These are phyloP conservation scores for Cheilosia vulpina DNA, from an alignment of 2,888 invertebrate genomes.

Conservation along the genomic window DNA sequence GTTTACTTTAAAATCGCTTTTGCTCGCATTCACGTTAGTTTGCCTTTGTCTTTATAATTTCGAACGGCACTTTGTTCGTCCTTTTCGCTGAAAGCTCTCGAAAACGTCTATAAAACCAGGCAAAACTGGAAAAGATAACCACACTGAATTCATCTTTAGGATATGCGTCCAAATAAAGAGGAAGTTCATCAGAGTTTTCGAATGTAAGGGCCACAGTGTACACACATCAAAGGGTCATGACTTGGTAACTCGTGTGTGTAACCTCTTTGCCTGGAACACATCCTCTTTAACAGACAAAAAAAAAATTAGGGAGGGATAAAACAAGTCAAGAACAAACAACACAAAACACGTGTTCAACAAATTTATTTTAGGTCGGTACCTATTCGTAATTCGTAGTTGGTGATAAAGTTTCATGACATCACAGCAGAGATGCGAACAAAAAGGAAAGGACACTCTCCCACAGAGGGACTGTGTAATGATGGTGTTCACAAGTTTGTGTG, in stretches of 20 bases:
- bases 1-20: conserved; percentile 11
- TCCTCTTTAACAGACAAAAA: not conserved
- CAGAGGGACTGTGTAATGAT: conserved; percentile 20
- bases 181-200: conserved; percentile 22
- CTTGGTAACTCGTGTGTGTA: conserved; percentile 31
- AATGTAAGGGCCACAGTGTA: conserved; percentile 3
- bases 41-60: not conserved
- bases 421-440: conserved; percentile 8
- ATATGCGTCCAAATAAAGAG: conserved; percentile 12
- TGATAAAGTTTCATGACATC: not conserved
- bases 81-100: not conserved
- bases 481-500: conserved; percentile 20
- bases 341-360: conserved; percentile 27
- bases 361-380: not conserved
- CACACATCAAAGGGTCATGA: conserved; percentile 39
- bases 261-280: conserved; percentile 15
- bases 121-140: conserved; percentile 35
- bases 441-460: conserved; percentile 13
- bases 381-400: not conserved
- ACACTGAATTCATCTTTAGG: not conserved
- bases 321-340: conserved; percentile 10
- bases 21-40: not conserved
- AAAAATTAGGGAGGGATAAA: not conserved
- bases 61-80: conserved; percentile 1
- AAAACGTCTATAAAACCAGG: conserved; percentile 40